Conservation (phyloP, 1,140 invertebrate genomes). For the Caenorhabditis elegans region WBcel235 BX284604.4:6423001-6423500, state of each 20-base stretch:
- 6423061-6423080: constrained; percentile 39
- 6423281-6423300: not conserved
- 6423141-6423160: not conserved
- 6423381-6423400: no score
- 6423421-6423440: no score
- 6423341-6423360: not conserved
- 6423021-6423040: constrained; percentile 51
- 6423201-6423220: constrained; percentile 23
- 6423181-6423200: not conserved
- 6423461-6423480: no score
- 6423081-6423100: constrained; percentile 50
- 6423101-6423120: constrained; percentile 61
- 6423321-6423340: not conserved
- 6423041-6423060: constrained; percentile 56
- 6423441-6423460: no score
- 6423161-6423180: not conserved
- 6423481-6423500: no score
- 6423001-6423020: constrained; percentile 29
- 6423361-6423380: not conserved
- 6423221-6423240: not conserved
- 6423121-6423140: constrained; percentile 58
- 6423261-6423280: constrained; percentile 39
- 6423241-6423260: not conserved
- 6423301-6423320: no score
- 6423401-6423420: no score